phyloP scores from a whole-genome alignment of 2,888 invertebrate species.

The Listrodromus nycthemerus region DNA sequence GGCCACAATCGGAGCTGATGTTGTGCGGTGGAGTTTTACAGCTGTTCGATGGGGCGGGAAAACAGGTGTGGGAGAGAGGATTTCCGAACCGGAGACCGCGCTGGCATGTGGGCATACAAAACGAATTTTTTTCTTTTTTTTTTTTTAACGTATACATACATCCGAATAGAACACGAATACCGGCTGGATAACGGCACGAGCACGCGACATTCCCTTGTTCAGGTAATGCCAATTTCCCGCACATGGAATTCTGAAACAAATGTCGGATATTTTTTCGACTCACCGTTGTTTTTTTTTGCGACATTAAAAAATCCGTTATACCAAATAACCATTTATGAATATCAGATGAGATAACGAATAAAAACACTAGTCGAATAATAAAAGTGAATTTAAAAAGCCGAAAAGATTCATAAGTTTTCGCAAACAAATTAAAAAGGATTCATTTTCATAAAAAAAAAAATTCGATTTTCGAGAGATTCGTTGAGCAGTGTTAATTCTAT shows the following conservation, averaged over 20 bases:
- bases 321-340: too few relatives aligned
- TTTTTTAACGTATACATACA: constrained; percentile 13
- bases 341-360: too few relatives aligned
- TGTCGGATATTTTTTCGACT: not conserved
- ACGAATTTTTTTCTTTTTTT: constrained; percentile 2
- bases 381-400: too few relatives aligned
- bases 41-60: constrained; percentile 57
- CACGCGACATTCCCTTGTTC: constrained; percentile 17
- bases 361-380: too few relatives aligned
- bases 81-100: constrained; percentile 23
- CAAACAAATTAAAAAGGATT: too few relatives aligned
- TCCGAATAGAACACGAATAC: not conserved
- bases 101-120: constrained; percentile 10
- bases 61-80: constrained; percentile 50
- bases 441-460: too few relatives aligned
- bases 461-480: too few relatives aligned
- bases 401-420: too few relatives aligned
- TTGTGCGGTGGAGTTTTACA: constrained; percentile 49
- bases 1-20: constrained; percentile 47
- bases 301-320: too few relatives aligned
- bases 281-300: too few relatives aligned
- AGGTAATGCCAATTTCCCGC: constrained; percentile 15
- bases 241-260: not conserved
- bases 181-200: not conserved
- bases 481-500: too few relatives aligned